Evolutionary conservation across 2,888 invertebrate genomes (phyloP).

Genomic region (Cheilosia vernalis): DNA sequence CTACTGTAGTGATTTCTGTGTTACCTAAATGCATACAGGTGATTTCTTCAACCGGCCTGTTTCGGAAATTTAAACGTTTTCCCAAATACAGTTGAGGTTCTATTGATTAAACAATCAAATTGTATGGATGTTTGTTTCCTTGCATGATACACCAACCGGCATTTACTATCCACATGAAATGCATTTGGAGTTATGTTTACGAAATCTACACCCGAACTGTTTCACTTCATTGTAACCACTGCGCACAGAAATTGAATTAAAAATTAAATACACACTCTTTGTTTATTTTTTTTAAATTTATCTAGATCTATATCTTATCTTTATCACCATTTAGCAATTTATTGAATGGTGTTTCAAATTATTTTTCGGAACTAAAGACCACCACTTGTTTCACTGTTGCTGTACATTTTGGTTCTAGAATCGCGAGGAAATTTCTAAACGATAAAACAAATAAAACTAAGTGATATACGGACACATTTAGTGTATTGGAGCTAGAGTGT

Average conservation of each 20-base stretch:
- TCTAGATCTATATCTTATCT: conserved; percentile 14
- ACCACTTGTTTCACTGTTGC: conserved; percentile 17
- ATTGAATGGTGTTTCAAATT: neutral
- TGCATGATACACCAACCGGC: conserved; percentile 52
- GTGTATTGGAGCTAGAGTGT: conserved; percentile 33
- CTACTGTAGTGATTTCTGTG: neutral
- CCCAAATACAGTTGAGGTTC: conserved; percentile 34
- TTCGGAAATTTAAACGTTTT: no score
- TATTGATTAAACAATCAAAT: conserved; percentile 52
- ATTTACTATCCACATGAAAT: conserved; percentile 18
- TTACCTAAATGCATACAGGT: conserved; percentile 9
- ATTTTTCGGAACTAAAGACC: neutral
- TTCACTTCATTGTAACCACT: conserved; percentile 3
- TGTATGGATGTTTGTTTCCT: conserved; percentile 10
- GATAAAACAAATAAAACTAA: conserved; percentile 40
- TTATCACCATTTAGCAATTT: conserved; percentile 6
- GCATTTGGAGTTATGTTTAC: conserved; percentile 3
- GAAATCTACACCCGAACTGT: conserved; percentile 38
- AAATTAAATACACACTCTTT: neutral
- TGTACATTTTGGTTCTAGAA: conserved; percentile 18
- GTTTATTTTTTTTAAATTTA: neutral
- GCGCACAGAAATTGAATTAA: conserved; percentile 1
- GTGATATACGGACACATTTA: conserved; percentile 24
- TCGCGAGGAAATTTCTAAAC: conserved; percentile 11
- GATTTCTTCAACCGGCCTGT: conserved; percentile 16